These are phyloP conservation scores for Luperina testacea DNA, from an alignment of 2,888 invertebrate genomes.

Conservation along the genomic window DNA sequence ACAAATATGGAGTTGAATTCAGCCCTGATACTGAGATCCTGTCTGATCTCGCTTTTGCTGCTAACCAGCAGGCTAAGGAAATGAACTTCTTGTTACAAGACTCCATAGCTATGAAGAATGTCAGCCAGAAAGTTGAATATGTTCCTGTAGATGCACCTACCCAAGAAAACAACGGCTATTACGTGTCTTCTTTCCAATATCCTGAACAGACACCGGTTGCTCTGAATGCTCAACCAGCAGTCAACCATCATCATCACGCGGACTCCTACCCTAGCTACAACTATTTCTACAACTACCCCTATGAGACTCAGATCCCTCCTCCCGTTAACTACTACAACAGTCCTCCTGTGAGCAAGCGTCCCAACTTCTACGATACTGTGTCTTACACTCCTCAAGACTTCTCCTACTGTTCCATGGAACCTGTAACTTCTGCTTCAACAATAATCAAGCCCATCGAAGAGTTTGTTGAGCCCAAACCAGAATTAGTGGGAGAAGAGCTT, in stretches of 20 bases:
- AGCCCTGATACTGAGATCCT: conserved; percentile 84
- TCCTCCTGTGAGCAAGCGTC: conserved; percentile 76
- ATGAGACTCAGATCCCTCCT: conserved; percentile 77
- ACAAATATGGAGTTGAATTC: conserved; percentile 85
- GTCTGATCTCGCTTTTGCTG: conserved; percentile 81
- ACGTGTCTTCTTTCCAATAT: conserved; percentile 65
- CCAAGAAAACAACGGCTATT: conserved; percentile 55
- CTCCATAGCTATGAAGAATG: conserved; percentile 73
- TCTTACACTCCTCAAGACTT: conserved; percentile 76
- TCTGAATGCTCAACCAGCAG: conserved; percentile 46
- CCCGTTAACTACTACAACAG: conserved; percentile 72
- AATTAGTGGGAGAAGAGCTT: conserved; percentile 82
- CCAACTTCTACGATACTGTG: conserved; percentile 81
- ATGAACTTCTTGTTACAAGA: conserved; percentile 79
- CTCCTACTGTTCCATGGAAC: conserved; percentile 77
- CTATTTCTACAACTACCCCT: conserved; percentile 71
- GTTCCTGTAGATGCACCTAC: conserved; percentile 60
- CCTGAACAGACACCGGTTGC: conserved; percentile 58
- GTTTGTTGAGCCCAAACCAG: conserved; percentile 76
- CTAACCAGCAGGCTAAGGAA: conserved; percentile 83
- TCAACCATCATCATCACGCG: conserved; percentile 64
- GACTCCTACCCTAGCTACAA: conserved; percentile 68
- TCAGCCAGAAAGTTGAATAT: conserved; percentile 67
- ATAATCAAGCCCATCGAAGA: conserved; percentile 73
- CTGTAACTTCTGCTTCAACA: conserved; percentile 69